phyloP scores from a whole-genome alignment of 37 sponge, comb jelly and placozoan genomes.

The Crambe crambe region DNA sequence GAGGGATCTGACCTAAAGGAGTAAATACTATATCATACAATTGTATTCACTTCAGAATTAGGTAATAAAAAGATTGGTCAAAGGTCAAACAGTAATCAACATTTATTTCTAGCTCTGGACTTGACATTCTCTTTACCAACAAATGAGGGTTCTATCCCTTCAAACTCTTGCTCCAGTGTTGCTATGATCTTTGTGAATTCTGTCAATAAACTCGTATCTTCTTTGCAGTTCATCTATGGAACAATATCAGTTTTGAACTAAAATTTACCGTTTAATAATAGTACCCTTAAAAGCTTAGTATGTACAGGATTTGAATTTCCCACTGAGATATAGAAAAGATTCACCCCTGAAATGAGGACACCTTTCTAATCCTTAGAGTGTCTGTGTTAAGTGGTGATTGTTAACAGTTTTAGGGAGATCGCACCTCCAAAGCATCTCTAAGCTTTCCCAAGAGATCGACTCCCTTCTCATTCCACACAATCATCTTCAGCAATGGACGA shows the following conservation, averaged over 20 bases:
- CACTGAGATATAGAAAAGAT: too few species aligned
- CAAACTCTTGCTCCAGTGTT: slow-evolving; percentile 4
- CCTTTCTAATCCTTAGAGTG: too few species aligned
- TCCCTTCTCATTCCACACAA: slow-evolving; percentile 15
- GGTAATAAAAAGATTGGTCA: not conserved
- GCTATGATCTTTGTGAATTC: slow-evolving; percentile 20
- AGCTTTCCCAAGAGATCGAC: slow-evolving; percentile 22
- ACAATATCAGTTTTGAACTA: too few species aligned
- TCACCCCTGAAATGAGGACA: too few species aligned
- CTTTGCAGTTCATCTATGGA: slow-evolving; percentile 26
- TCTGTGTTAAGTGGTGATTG: not conserved
- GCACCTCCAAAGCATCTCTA: slow-evolving; percentile 32
- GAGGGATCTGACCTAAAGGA: slow-evolving; percentile 1
- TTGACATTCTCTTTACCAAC: too few species aligned
- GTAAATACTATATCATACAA: not conserved
- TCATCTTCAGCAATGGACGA: slow-evolving; percentile 18
- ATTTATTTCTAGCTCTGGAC: too few species aligned
- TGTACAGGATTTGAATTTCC: too few species aligned
- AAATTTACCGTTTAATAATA: too few species aligned
- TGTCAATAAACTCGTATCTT: slow-evolving; percentile 23
- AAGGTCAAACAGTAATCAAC: too few species aligned
- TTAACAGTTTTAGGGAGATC: too few species aligned
- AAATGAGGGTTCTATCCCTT: not conserved
- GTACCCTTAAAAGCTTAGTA: too few species aligned
- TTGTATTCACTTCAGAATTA: not conserved